phyloP scores from a whole-genome alignment of 2,113 vertebrate species.

The Scolopax mira region DNA sequence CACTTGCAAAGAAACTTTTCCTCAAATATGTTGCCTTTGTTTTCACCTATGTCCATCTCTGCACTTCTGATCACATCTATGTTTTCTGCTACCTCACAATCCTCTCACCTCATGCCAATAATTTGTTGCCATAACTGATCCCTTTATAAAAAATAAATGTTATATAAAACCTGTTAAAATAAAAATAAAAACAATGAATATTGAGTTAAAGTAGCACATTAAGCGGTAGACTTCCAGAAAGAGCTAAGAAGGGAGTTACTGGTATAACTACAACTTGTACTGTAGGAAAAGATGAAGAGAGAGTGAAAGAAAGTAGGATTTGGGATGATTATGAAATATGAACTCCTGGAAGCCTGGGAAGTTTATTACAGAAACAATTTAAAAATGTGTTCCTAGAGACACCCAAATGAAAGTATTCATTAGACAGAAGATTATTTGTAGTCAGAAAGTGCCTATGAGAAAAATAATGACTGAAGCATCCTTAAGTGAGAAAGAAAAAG shows the following conservation, averaged over 20 bases:
- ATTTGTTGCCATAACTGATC: neutral
- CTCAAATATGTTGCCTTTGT: neutral
- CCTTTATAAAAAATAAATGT: neutral
- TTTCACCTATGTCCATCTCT: neutral
- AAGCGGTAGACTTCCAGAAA: neutral
- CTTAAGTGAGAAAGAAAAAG: neutral
- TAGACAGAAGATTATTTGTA: neutral
- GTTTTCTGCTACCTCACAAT: neutral
- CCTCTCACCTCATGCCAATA: neutral
- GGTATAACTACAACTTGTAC: neutral
- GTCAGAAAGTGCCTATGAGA: neutral
- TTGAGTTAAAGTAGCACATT: neutral
- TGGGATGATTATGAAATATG: neutral
- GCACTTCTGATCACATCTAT: neutral
- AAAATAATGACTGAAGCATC: neutral
- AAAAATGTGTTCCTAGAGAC: neutral
- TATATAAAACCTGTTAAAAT: neutral
- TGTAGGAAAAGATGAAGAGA: neutral
- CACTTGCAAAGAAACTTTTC: neutral
- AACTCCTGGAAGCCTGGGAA: neutral
- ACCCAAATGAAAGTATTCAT: neutral
- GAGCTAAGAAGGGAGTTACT: neutral
- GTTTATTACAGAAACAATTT: neutral
- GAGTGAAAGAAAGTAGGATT: neutral
- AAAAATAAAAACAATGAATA: neutral